A percentile compares a stretch with the other conserved stretches of the same genome.
Conservation (phyloP, 2,888 invertebrate species). For the Lysandra coridon region DNA sequence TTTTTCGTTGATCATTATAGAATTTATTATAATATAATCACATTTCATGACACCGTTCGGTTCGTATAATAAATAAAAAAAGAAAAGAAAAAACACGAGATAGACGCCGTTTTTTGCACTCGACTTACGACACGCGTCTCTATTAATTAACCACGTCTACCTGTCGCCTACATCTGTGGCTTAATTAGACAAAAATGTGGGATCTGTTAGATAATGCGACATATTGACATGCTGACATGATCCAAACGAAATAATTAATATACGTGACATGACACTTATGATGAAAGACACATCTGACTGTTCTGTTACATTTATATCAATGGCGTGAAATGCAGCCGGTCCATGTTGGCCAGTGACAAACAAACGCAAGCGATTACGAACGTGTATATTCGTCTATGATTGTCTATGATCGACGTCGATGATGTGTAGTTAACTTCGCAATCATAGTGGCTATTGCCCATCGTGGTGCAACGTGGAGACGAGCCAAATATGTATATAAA, state of each 20-base stretch:
- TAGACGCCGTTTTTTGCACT: neutral
- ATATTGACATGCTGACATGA: constrained; percentile 13
- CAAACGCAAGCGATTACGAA: too few relatives aligned
- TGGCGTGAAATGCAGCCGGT: neutral
- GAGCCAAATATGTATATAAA: too few relatives aligned
- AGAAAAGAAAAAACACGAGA: neutral
- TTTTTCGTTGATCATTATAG: too few relatives aligned
- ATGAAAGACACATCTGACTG: neutral
- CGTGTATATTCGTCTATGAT: too few relatives aligned
- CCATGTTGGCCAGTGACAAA: too few relatives aligned
- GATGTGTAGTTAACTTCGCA: too few relatives aligned
- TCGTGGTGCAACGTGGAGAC: too few relatives aligned
- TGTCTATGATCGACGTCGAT: too few relatives aligned
- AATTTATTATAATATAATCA: neutral
- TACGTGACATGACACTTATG: neutral
- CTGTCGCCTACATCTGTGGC: constrained; percentile 4
- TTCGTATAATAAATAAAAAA: neutral
- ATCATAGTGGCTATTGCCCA: too few relatives aligned
- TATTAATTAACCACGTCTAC: constrained; percentile 7
- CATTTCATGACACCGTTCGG: neutral
- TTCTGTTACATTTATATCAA: neutral
- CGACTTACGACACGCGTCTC: neutral
- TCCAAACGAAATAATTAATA: constrained; percentile 18
- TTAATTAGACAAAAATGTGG: constrained; percentile 24
- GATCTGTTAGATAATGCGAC: constrained; percentile 13